Conservation (phyloP, 2,888 invertebrate genomes). For the Tuberolachnus salignus region DNA sequence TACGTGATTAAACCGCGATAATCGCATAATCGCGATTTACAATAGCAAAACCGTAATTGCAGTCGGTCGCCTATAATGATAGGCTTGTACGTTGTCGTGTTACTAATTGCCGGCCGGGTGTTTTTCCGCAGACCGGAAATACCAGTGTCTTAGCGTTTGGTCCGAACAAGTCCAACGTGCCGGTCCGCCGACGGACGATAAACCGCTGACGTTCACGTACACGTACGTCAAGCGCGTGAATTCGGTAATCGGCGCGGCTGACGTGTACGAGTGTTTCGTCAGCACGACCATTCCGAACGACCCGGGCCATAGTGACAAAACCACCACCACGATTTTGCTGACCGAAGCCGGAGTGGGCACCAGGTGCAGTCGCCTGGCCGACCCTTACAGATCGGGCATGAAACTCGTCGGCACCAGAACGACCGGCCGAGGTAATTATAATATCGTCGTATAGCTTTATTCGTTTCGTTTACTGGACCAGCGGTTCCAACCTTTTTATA, state of each 20-base stretch:
- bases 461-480: background rate
- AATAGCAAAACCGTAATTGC: too few species aligned
- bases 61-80: too few species aligned
- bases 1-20: too few species aligned
- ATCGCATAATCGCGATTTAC: background rate
- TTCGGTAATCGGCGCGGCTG: too few species aligned
- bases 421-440: background rate
- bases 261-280: constrained; percentile 19
- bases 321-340: background rate
- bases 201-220: background rate
- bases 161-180: background rate
- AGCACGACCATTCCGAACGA: constrained; percentile 8
- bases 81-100: too few species aligned
- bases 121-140: background rate
- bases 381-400: constrained; percentile 5
- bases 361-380: background rate
- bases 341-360: background rate
- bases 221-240: background rate
- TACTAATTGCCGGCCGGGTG: background rate
- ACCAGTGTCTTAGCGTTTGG: constrained; percentile 15
- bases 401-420: constrained; percentile 9
- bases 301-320: background rate
- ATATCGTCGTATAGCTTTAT: background rate
- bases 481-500: too few species aligned
- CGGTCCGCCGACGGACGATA: background rate